Evolutionary conservation across 2,113 vertebrate genomes (phyloP), one percentile per base, ranked within the genome.

Genomic region (Hippopotamus amphibius): DNA sequence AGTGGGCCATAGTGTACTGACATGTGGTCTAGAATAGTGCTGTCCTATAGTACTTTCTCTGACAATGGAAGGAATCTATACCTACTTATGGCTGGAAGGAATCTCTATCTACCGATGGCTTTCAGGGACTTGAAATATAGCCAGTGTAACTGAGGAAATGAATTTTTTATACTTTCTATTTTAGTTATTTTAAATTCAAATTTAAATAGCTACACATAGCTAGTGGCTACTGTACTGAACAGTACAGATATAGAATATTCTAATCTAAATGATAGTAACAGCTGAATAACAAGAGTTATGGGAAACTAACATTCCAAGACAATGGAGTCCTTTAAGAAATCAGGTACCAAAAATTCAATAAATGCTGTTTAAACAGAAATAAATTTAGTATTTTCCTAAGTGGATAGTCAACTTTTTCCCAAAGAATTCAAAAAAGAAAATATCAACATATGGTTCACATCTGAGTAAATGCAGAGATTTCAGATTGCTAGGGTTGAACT

Each of bases 391-490:
- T 63, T 84, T 97, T 93, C 53, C 65, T 96, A 93, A 87, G 68
- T 81, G 41, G 16, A 90, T 22, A 46, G 53, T 83, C 53, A 93
- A 90, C 30, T 7, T 83, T 95, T 71, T 41, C 48, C 11, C 72
- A 43, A 74, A 89, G 21, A 97, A 84, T 46, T 61, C 28, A 87
- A 96, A 97, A 93, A 95, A 88, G 96, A 84, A 79, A 97, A 94
- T 72, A 96, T n/a, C 89, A 98, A 87, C 30, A 88, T 74, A 96
- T 12, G 12, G 17, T 66, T 55, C 7, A 59, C 90, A 96, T 97
- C 89, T 94, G 76, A 90, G 65, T 82, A 97, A 97, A 98, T 69
- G 91, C 22, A 80, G 65, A 21, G 19, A 96, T 95, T 97, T 97
- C 53, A 84, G 66, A 81, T 92, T 96, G 28, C n/a, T 92, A 53